A percentile compares a stretch with the other conserved stretches of the same genome.
Conservation (phyloP, 2,113 vertebrate genomes). For the Ia io region DNA sequence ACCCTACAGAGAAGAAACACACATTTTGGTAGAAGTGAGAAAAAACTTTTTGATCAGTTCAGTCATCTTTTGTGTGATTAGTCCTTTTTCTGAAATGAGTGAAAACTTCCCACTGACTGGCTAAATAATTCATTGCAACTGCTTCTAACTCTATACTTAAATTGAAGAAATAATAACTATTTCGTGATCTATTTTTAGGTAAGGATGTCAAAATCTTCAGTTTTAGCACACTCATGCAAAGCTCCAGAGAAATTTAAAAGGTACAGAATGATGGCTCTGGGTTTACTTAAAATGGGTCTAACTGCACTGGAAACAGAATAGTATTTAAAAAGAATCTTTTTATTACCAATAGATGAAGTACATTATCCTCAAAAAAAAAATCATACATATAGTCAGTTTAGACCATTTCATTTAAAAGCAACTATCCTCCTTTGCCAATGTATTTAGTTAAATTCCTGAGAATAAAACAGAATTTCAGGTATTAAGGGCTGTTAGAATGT, state of each 20-base stretch:
- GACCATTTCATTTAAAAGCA: not conserved
- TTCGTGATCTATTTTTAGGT: conserved; percentile 1
- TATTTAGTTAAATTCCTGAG: not conserved
- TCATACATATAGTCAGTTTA: not conserved
- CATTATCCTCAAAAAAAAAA: not conserved
- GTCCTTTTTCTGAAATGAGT: not conserved
- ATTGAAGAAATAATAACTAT: conserved; percentile 7
- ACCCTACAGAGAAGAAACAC: not conserved
- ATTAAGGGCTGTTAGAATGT: not conserved
- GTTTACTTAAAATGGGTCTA: not conserved
- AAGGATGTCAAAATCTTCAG: conserved; percentile 15
- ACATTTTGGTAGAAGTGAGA: not conserved
- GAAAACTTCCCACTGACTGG: conserved; percentile 1
- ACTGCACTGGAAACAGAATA: not conserved
- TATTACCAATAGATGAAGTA: not conserved
- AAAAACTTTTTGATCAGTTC: not conserved
- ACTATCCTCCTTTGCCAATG: not conserved
- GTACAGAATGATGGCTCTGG: not conserved
- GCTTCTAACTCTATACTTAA: conserved; percentile 13
- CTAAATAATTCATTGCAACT: conserved; percentile 42
- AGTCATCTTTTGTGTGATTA: not conserved
- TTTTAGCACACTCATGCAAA: not conserved
- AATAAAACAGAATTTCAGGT: not conserved
- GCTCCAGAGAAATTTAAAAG: not conserved
- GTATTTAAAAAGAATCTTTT: not conserved